These are phyloP conservation scores for Nematostella vectensis DNA, from an alignment of 92 coral and sea anemone genomes.

Conservation along the genomic window DNA sequence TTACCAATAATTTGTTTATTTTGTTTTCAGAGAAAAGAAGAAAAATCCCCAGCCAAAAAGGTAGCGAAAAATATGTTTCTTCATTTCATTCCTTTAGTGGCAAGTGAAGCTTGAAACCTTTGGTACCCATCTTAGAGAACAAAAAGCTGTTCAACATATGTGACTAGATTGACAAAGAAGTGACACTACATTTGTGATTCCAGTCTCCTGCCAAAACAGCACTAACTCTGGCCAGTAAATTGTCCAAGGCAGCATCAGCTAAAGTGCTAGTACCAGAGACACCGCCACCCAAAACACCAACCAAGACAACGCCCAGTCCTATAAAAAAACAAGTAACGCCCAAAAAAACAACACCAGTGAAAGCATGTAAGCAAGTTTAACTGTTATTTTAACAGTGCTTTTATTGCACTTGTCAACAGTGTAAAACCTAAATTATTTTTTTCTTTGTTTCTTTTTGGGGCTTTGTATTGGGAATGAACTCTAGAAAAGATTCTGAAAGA, in stretches of 20 bases:
- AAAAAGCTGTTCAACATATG: too few relatives aligned
- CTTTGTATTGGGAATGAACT: not conserved
- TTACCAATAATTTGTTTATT: not conserved
- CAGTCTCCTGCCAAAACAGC: constrained; percentile 43
- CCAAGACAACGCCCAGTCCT: constrained; percentile 17
- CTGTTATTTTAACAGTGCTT: too few relatives aligned
- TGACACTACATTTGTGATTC: too few relatives aligned
- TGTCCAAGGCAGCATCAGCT: constrained; percentile 36
- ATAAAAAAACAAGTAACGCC: too few relatives aligned
- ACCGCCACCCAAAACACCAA: constrained; percentile 40
- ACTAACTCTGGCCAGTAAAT: constrained; percentile 25
- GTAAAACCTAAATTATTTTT: too few relatives aligned
- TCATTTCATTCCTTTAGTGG: too few relatives aligned
- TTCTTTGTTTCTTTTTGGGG: not conserved
- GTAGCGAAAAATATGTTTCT: too few relatives aligned
- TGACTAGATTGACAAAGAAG: too few relatives aligned
- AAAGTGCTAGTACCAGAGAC: constrained; percentile 41
- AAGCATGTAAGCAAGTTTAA: not conserved
- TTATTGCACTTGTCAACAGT: too few relatives aligned
- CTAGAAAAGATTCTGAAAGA: too few relatives aligned
- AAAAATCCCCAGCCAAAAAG: constrained; percentile 13
- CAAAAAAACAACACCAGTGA: constrained; percentile 11
- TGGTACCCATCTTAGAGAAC: too few relatives aligned
- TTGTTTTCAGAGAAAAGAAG: constrained; percentile 22
- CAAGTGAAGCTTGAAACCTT: too few relatives aligned